These are phyloP conservation scores for Erinaceus europaeus DNA, from an alignment of 2,113 vertebrate genomes.

Conservation along the genomic window DNA sequence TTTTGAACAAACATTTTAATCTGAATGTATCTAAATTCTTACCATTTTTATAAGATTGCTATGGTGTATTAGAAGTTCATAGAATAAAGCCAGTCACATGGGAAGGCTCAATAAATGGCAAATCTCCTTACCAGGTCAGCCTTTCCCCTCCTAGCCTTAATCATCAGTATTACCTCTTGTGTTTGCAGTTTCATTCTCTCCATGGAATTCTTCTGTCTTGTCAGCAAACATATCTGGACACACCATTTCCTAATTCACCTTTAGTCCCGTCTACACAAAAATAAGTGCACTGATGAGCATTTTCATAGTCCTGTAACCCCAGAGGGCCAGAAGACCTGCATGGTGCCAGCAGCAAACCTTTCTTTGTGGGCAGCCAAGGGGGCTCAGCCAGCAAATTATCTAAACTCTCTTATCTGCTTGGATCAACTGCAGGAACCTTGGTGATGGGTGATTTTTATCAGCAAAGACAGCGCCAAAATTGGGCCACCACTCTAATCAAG, in stretches of 20 bases:
- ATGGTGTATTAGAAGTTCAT: background rate
- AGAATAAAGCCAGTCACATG: background rate
- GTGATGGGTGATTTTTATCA: background rate
- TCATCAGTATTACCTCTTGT: background rate
- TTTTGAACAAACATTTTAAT: background rate
- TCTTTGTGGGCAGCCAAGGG: background rate
- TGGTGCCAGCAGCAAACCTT: background rate
- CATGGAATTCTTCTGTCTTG: background rate
- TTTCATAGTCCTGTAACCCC: background rate
- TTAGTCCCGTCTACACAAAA: background rate
- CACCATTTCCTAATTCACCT: background rate
- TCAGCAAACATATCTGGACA: background rate
- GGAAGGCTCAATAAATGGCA: background rate
- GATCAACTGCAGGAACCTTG: background rate
- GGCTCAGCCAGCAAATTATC: rapidly evolving
- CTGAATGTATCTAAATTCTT: background rate
- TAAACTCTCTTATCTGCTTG: background rate
- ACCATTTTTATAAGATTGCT: background rate
- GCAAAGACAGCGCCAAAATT: background rate
- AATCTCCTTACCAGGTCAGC: background rate
- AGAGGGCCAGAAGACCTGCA: background rate
- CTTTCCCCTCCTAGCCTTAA: background rate
- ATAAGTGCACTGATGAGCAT: background rate
- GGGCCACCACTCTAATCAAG: rapidly evolving
- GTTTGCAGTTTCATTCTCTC: background rate